Percentiles rank a stretch among this genome's conserved stretches.
Evolutionary conservation across 2,113 vertebrate genomes (phyloP).

Genomic region (Anhinga anhinga): DNA sequence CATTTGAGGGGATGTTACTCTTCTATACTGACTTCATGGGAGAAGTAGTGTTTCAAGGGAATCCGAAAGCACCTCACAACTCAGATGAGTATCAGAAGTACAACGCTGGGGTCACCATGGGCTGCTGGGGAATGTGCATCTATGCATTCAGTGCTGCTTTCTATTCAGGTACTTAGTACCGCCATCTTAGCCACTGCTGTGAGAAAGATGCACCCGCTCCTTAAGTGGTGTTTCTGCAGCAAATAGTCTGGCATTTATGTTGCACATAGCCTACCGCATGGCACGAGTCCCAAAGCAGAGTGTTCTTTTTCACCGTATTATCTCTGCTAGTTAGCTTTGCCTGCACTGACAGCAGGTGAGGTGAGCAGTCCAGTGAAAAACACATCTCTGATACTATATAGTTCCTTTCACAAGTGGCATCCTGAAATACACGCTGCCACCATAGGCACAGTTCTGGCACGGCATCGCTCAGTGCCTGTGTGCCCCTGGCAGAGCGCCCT

Average conservation of each 20-base stretch:
- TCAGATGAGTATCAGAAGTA: constrained; percentile 92
- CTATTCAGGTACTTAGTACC: constrained; percentile 85
- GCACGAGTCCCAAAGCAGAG: not conserved
- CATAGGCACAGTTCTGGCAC: not conserved
- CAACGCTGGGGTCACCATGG: constrained; percentile 93
- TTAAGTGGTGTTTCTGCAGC: not conserved
- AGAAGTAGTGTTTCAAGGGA: constrained; percentile 93
- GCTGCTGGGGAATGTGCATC: constrained; percentile 99
- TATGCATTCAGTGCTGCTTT: constrained; percentile 97
- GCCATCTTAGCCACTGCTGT: not conserved
- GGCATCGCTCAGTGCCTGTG: not conserved
- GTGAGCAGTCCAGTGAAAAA: not conserved
- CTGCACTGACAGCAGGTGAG: not conserved
- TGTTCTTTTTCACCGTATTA: not conserved
- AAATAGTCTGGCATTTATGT: not conserved
- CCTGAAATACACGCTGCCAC: not conserved
- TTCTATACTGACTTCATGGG: constrained; percentile 99
- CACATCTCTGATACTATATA: not conserved
- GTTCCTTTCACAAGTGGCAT: not conserved
- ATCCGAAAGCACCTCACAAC: constrained; percentile 89
- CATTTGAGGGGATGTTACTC: constrained; percentile 95
- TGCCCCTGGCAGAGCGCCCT: accelerated
- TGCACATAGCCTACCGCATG: not conserved
- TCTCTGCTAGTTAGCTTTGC: not conserved
- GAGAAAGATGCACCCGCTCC: not conserved